Evolutionary conservation across 2,113 vertebrate genomes (phyloP).

Genomic region (Lonchura striata): DNA sequence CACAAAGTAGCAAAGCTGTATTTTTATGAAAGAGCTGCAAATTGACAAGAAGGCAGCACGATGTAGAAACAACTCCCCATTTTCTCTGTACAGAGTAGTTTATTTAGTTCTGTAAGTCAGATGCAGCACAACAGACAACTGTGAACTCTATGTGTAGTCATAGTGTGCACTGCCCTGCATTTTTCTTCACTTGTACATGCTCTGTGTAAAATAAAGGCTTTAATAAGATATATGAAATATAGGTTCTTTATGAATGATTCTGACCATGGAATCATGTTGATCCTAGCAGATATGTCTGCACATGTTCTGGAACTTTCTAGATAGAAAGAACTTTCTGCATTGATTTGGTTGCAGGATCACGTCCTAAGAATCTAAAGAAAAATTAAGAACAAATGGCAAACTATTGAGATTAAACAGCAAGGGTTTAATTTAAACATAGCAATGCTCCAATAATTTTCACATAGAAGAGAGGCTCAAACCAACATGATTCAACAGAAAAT

Average conservation of each 20-base stretch:
- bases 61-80: background rate
- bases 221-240: background rate
- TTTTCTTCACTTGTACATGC: background rate
- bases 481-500: background rate
- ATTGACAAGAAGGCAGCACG: rapidly evolving
- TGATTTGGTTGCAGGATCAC: background rate
- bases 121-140: background rate
- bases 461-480: background rate
- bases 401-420: background rate
- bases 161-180: background rate
- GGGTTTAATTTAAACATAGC: background rate
- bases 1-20: background rate
- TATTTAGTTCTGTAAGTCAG: background rate
- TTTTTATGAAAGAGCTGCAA: background rate
- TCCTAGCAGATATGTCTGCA: background rate
- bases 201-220: background rate
- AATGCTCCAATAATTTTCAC: conserved; percentile 1
- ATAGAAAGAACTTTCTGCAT: background rate
- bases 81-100: background rate
- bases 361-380: background rate
- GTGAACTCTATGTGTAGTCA: background rate
- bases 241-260: background rate
- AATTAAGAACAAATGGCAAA: background rate
- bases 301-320: background rate
- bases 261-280: background rate